Evolutionary conservation across 2,113 vertebrate species (phyloP), one percentile per base, ranked within the genome.

Genomic region (Ammodytes marinus): DNA sequence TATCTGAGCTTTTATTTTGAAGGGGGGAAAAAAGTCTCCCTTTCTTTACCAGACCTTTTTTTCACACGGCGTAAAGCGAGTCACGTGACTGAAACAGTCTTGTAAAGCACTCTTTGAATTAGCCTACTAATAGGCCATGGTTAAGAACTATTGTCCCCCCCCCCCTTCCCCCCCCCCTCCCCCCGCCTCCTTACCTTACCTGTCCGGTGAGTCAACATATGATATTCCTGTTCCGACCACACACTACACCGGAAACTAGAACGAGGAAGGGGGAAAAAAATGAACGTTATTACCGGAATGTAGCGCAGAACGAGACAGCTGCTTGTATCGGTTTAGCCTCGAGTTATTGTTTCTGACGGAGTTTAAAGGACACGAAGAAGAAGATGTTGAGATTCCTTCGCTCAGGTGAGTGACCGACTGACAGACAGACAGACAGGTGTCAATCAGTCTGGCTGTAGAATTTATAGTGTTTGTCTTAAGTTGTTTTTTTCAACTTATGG

Each of bases 331-430:
- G n/a, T 37, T 17, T 12, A n/a, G 14, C 57, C 6, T 46, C 2
- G 27, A 27, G 27, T 27, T 27, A 27, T 27, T 27, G 27, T 27
- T 27, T 27, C 27, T 27, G 27, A 2, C 27, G 27, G 27, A 27
- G 27, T 27, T 27, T 27, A 27, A 27, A 27, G 27, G 27, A 27
- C 27, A 65, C 10, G 60, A 63, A 61, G 40, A 39, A 17, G 60
- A 84, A 60, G 45, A 64, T 88, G 65, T 76, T 88, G 5, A 71
- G 76, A 8, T 88, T 77, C n/a, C 74, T 79, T 61, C 70, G 79
- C 0, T 4, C 86, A 85, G 88, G 90, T 91, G 63, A 87, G 89
- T 43, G 9, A 27, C 27, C 1, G 27, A 27, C 27, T 27, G 27
- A 27, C 27, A 27, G 27, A 27, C 27, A 27, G 27, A 27, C 27